Base-by-base conservation (phyloP, 1,140 invertebrate genomes). In the Ceratina japonica region DNA sequence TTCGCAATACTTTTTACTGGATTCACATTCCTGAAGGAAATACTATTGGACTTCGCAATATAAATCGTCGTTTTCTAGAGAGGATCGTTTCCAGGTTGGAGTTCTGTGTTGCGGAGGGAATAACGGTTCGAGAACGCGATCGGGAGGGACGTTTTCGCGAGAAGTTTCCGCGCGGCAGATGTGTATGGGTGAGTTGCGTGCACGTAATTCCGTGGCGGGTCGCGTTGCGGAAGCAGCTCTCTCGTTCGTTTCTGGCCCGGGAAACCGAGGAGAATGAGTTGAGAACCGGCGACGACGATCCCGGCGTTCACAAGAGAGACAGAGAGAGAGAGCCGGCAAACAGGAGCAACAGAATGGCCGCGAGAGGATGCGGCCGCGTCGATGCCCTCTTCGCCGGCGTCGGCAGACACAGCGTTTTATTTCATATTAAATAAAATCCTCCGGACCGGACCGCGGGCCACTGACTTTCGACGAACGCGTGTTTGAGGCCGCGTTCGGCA, bases 391-490 rank as follows among this genome's bases (percentile, higher is more conserved):
- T 66, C 68, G 70, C 80, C 80, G 79, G 87, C 82, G 72, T 87
- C 88, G 90, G 90, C 87, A 91, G 86, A 89, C 83, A 91, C 87
- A 88, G 88, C 87, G 85, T 90, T 89, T 87, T 86, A 71, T 90
- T 90, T 90, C 84, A 91, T 91, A 92, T 92, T 91, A 92, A 92
- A 91, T 91, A 88, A 92, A 91, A 91, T 91, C 92, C 91, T 91
- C 87, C 87, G 86, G 61, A 5, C 52, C 52, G n/a, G n/a, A 77
- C 75, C 18, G 52, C 65, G 63, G 75, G 79, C 65, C 69, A 80
- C 66, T 66, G 88, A 90, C 64, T 84, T 87, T 87, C 61, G 77
- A 75, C 86, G 77, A 78, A 24, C 22, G 5, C 58, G 18, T n/a
- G n/a, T n/a, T n/a, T n/a, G n/a, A n/a, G 13, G 18, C 18, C 15